Conservation (phyloP, 2,888 invertebrate species). For the Drosophila falleni region DNA sequence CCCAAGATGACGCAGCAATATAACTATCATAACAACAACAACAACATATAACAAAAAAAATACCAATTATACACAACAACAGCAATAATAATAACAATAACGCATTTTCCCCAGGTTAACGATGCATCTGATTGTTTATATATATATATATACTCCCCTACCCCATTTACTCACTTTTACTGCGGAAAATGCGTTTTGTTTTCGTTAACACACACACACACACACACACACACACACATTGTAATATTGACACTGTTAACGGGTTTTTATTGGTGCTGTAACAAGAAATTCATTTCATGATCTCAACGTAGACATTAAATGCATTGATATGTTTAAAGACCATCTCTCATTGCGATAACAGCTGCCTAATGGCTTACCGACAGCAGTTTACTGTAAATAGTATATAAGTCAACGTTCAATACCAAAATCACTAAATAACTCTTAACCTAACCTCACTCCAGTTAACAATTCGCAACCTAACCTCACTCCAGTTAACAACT, state of each 20-base stretch:
- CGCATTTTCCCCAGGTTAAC: slow-evolving; percentile 35
- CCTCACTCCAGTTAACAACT: slow-evolving; percentile 12
- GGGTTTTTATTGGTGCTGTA: slow-evolving; percentile 7
- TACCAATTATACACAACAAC: not conserved
- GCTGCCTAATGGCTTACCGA: not conserved
- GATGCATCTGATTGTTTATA: not conserved
- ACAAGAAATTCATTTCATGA: slow-evolving; percentile 5
- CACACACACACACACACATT: not conserved
- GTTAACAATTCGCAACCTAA: slow-evolving; percentile 6
- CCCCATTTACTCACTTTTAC: not conserved
- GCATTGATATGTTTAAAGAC: slow-evolving; percentile 5
- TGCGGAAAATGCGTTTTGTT: slow-evolving; percentile 34
- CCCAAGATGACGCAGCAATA: not conserved
- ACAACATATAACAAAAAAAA: not conserved
- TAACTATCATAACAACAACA: not conserved
- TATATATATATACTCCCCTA: not conserved
- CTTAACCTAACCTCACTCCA: slow-evolving; percentile 11
- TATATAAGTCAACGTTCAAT: not conserved
- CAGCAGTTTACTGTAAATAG: too few species aligned
- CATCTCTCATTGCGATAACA: not conserved
- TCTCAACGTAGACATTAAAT: slow-evolving; percentile 11
- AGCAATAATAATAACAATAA: not conserved
- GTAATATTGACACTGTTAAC: not conserved
- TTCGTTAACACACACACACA: not conserved
- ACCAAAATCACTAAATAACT: not conserved